Evolutionary conservation across 2,113 vertebrate genomes (phyloP).

Genomic region (Corythaeola cristata): DNA sequence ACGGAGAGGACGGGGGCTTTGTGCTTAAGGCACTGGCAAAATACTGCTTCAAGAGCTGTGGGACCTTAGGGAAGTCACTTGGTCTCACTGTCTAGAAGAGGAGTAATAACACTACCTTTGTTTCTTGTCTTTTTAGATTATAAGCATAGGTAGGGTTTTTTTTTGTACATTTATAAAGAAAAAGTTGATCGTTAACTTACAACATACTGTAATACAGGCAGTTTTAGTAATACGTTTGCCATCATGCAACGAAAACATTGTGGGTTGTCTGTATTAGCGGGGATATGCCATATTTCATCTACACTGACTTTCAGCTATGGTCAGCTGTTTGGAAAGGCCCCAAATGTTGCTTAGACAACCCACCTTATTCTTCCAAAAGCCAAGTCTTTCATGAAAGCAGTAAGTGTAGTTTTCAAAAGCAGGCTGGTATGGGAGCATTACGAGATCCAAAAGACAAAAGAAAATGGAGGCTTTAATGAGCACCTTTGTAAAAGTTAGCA

Average conservation of each 20-base stretch:
- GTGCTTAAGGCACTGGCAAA: not conserved
- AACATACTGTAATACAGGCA: not conserved
- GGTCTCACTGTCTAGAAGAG: not conserved
- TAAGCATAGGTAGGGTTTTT: accelerated
- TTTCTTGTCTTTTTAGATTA: not conserved
- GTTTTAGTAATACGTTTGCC: not conserved
- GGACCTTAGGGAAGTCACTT: not conserved
- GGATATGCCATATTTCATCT: not conserved
- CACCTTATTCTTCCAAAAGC: not conserved
- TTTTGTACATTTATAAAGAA: not conserved
- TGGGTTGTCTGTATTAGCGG: not conserved
- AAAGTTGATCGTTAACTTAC: not conserved
- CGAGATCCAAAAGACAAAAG: not conserved
- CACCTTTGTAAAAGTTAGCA: not conserved
- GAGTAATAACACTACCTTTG: not conserved
- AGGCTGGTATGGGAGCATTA: not conserved
- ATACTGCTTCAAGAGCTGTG: not conserved
- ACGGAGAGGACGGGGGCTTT: accelerated
- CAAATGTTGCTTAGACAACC: not conserved
- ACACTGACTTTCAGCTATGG: not conserved
- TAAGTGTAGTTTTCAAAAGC: not conserved
- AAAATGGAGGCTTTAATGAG: not conserved
- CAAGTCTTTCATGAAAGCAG: not conserved
- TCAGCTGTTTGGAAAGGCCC: not conserved
- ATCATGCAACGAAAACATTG: not conserved